These are phyloP conservation scores for Hypolimnas misippus DNA, from an alignment of 2,888 invertebrate species.

Conservation along the genomic window DNA sequence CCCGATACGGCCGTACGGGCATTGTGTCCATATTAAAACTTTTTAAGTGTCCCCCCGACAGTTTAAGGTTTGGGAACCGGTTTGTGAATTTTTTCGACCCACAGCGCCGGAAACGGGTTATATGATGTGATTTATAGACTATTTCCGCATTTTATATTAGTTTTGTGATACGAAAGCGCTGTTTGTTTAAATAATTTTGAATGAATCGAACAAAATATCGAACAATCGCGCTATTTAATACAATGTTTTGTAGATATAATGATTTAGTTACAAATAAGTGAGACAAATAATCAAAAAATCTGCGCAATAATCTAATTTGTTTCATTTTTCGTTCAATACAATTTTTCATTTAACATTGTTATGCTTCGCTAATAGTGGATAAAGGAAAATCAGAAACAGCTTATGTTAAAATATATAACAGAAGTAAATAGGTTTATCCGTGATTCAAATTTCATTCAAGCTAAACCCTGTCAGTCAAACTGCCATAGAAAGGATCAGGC, in stretches of 20 bases:
- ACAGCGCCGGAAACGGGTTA: slow-evolving; percentile 35
- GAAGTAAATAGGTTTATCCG: slow-evolving; percentile 49
- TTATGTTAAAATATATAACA: slow-evolving; percentile 41
- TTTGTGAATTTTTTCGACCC: slow-evolving; percentile 52
- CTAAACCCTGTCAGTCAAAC: slow-evolving; percentile 74
- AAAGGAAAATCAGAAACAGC: slow-evolving; percentile 10
- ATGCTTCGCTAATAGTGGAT: neutral
- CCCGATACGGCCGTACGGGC: slow-evolving; percentile 55
- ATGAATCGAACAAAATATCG: neutral
- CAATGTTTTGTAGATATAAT: neutral
- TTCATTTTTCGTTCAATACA: no score
- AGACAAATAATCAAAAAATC: no score
- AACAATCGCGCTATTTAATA: neutral
- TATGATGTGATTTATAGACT: slow-evolving; percentile 37
- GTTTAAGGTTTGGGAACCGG: slow-evolving; percentile 59
- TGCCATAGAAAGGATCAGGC: slow-evolving; percentile 75
- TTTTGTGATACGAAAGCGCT: neutral
- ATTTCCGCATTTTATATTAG: slow-evolving; percentile 37
- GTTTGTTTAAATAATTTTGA: slow-evolving; percentile 11
- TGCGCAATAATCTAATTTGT: no score
- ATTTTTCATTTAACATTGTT: no score
- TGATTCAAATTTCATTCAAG: slow-evolving; percentile 55
- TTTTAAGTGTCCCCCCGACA: slow-evolving; percentile 67
- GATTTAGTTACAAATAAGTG: neutral
- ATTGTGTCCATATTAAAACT: slow-evolving; percentile 79